A percentile compares a stretch with the other conserved stretches of the same genome.
Evolutionary conservation across 2,888 invertebrate species (phyloP).

Genomic region (Tortricodes alternella): DNA sequence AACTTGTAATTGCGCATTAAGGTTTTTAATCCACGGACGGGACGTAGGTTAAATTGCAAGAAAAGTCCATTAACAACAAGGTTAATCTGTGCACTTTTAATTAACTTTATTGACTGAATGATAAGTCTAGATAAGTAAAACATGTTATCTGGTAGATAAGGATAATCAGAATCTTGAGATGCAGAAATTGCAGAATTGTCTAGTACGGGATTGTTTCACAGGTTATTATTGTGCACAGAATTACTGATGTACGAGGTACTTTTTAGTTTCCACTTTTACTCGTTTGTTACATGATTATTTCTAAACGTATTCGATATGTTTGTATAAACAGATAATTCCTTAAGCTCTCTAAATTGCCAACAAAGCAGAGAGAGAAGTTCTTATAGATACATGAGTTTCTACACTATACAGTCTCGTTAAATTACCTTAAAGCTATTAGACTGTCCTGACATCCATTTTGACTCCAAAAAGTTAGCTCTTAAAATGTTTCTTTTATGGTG

Average conservation of each 20-base stretch:
- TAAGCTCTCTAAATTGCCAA: too few relatives aligned
- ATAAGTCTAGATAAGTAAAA: not conserved
- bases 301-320: too few relatives aligned
- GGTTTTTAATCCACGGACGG: too few relatives aligned
- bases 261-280: not conserved
- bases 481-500: too few relatives aligned
- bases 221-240: too few relatives aligned
- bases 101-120: slow-evolving; percentile 9
- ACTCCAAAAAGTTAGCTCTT: too few relatives aligned
- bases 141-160: slow-evolving; percentile 12
- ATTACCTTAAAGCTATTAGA: too few relatives aligned
- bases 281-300: too few relatives aligned
- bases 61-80: slow-evolving; percentile 2
- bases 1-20: not conserved
- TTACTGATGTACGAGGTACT: not conserved
- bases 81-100: slow-evolving; percentile 1
- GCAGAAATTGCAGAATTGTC: not conserved
- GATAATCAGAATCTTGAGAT: slow-evolving; percentile 1
- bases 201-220: too few relatives aligned
- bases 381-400: not conserved
- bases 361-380: too few relatives aligned
- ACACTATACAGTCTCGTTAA: not conserved
- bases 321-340: too few relatives aligned
- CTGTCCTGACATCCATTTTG: too few relatives aligned
- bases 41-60: not conserved